Evolutionary conservation across 2,113 vertebrate genomes (phyloP).

Genomic region (Calidris pugnax): DNA sequence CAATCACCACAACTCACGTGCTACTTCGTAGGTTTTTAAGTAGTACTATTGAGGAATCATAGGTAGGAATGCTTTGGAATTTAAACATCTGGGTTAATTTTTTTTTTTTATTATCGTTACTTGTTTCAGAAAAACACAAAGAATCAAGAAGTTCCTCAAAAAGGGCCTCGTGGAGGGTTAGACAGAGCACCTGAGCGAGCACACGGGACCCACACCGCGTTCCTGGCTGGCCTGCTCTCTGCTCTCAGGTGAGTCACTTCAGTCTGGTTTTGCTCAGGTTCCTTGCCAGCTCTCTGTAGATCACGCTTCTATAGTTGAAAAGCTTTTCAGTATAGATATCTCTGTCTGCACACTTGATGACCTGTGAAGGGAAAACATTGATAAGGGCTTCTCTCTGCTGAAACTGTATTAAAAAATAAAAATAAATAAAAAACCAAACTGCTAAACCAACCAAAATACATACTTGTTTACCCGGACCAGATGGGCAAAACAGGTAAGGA

Average conservation of each 20-base stretch:
- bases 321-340: neutral
- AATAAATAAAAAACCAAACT: neutral
- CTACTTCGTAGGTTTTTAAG: neutral
- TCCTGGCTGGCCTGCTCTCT: neutral
- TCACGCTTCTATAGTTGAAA: rapidly evolving
- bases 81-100: neutral
- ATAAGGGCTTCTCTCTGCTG: neutral
- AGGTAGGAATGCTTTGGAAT: neutral
- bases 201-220: rapidly evolving
- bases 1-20: rapidly evolving
- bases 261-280: neutral
- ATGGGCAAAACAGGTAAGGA: neutral
- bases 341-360: neutral
- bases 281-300: neutral
- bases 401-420: neutral
- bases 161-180: neutral
- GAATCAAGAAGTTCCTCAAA: neutral
- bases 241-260: neutral
- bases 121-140: neutral
- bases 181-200: neutral
- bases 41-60: rapidly evolving
- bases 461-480: no score
- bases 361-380: neutral
- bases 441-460: neutral
- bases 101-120: neutral